Conservation (phyloP, 2,888 invertebrate genomes). For the Lochmaea capreae region DNA sequence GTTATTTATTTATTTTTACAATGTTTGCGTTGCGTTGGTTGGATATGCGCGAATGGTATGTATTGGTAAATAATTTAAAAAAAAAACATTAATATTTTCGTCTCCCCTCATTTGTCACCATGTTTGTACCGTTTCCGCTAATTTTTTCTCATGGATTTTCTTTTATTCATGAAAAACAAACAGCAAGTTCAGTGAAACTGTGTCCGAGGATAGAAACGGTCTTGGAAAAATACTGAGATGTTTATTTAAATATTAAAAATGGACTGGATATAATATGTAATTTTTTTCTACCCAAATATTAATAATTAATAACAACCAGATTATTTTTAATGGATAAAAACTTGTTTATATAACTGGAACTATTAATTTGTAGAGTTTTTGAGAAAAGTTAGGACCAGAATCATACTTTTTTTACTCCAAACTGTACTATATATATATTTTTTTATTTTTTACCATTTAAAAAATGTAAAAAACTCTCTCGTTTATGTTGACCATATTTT, state of each 20-base stretch:
- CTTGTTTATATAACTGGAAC: too few relatives aligned
- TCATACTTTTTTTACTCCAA: too few relatives aligned
- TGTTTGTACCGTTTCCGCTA: conserved; percentile 20
- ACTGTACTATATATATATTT: too few relatives aligned
- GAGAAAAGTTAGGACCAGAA: too few relatives aligned
- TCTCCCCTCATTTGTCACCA: conserved; percentile 42
- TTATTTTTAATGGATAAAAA: too few relatives aligned
- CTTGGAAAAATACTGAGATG: conserved; percentile 61
- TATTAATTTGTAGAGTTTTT: too few relatives aligned
- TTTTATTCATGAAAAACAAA: conserved; percentile 38
- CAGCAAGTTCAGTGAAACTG: conserved; percentile 63
- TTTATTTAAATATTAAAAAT: background rate
- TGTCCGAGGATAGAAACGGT: conserved; percentile 64
- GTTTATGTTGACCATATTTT: too few relatives aligned
- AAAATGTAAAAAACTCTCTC: too few relatives aligned
- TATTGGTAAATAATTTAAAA: conserved; percentile 58
- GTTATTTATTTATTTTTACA: conserved; percentile 65
- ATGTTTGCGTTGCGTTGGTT: conserved; percentile 66
- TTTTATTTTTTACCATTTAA: too few relatives aligned
- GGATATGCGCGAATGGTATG: conserved; percentile 67
- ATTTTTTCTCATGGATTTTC: conserved; percentile 43
- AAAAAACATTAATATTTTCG: conserved; percentile 31
- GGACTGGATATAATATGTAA: too few relatives aligned
- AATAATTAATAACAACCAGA: too few relatives aligned
- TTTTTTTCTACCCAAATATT: too few relatives aligned